Evolutionary conservation across 1,140 invertebrate genomes (phyloP).

Genomic region (Pseudomyrmex concolor): DNA sequence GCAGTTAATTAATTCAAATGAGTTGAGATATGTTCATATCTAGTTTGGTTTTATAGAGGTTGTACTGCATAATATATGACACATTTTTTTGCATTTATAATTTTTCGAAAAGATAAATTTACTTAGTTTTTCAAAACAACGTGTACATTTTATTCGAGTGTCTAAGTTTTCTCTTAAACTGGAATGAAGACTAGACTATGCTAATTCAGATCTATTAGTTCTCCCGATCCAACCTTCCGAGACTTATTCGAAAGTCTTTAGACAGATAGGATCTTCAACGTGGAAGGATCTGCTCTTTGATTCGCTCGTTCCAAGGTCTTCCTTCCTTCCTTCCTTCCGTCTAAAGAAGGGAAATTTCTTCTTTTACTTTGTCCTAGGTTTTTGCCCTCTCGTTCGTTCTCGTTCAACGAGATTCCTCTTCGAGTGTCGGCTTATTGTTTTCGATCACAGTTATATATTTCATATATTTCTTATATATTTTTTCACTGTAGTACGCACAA

Average conservation of each 20-base stretch:
- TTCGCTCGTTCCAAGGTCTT: conserved; percentile 20
- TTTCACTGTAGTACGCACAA: conserved; percentile 25
- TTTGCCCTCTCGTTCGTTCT: conserved; percentile 7
- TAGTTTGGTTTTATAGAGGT: too few relatives aligned
- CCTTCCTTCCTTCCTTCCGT: neutral
- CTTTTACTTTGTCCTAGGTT: conserved; percentile 21
- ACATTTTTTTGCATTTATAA: conserved; percentile 6
- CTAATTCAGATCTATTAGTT: conserved; percentile 37
- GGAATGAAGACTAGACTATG: neutral
- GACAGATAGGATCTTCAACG: neutral
- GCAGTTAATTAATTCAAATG: too few relatives aligned
- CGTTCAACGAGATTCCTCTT: neutral
- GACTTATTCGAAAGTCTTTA: conserved; percentile 29
- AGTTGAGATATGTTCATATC: too few relatives aligned
- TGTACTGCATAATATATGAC: neutral
- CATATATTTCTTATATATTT: conserved; percentile 12
- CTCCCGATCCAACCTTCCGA: neutral
- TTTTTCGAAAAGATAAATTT: neutral
- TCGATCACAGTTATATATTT: conserved; percentile 9
- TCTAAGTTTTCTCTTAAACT: neutral
- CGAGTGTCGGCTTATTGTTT: conserved; percentile 23
- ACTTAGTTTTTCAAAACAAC: neutral
- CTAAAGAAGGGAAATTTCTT: conserved; percentile 21
- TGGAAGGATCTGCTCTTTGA: conserved; percentile 26
- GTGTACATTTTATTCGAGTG: neutral